Percentiles rank a stretch among this genome's conserved stretches.
phyloP scores from a whole-genome alignment of 2,797 vertebrate genomes.

The Thamnophis elegans region DNA sequence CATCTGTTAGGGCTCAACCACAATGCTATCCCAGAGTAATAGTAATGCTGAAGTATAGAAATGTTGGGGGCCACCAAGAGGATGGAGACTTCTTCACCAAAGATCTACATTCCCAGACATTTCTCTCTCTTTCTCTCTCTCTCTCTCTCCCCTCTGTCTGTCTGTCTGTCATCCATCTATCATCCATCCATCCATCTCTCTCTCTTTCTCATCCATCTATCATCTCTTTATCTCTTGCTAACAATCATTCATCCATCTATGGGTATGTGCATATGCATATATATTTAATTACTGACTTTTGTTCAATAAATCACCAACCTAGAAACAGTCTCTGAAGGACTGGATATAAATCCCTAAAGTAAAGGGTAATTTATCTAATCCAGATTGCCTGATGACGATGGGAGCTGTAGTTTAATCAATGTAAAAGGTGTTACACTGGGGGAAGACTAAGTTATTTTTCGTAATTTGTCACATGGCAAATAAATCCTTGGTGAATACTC shows the following conservation, averaged over 20 bases:
- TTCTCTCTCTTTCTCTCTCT: no score
- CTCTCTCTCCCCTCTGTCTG: no score
- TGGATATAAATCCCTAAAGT: neutral
- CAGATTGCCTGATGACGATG: neutral
- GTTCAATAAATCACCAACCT: neutral
- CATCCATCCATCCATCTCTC: no score
- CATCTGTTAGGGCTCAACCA: neutral
- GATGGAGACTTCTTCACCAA: neutral
- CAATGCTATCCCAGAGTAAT: neutral
- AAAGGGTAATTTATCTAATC: neutral
- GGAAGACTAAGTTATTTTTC: neutral
- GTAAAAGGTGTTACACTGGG: neutral
- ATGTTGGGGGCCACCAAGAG: neutral
- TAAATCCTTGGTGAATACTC: neutral
- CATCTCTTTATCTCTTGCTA: no score
- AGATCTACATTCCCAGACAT: neutral
- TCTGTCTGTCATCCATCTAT: no score
- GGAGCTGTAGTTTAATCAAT: neutral
- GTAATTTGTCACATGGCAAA: neutral
- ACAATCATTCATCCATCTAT: no score
- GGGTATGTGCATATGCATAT: no score
- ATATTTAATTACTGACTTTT: neutral
- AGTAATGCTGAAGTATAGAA: neutral
- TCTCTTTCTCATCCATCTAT: no score
- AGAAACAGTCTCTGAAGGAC: neutral